phyloP scores from a whole-genome alignment of 2,888 invertebrate genomes.

The Palloptera scutellata region DNA sequence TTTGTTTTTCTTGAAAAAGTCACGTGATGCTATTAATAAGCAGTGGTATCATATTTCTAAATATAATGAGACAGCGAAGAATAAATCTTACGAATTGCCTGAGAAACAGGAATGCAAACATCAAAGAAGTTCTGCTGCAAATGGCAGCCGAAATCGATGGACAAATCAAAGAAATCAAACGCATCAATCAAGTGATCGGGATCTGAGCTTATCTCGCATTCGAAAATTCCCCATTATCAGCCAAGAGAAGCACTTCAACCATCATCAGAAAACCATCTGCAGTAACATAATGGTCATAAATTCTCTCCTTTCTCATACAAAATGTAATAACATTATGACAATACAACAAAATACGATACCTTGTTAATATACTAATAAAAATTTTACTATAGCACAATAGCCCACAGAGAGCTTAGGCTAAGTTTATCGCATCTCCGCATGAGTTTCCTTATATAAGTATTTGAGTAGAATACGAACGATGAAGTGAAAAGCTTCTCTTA shows the following conservation, averaged over 20 bases:
- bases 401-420: too few species aligned
- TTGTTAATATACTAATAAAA: too few species aligned
- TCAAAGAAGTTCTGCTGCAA: conserved; percentile 73
- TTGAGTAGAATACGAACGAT: too few species aligned
- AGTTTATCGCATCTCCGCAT: too few species aligned
- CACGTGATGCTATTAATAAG: conserved; percentile 69
- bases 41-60: conserved; percentile 66
- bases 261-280: conserved; percentile 2
- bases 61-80: conserved; percentile 49
- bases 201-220: conserved; percentile 37
- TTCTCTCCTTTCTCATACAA: too few species aligned
- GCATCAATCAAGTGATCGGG: conserved; percentile 71
- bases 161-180: conserved; percentile 73
- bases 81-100: conserved; percentile 70
- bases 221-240: conserved; percentile 17
- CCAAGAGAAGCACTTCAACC: conserved; percentile 18
- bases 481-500: too few species aligned
- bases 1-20: conserved; percentile 70
- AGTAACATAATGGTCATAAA: conserved; percentile 18
- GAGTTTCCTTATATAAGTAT: too few species aligned
- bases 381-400: too few species aligned
- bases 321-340: too few species aligned
- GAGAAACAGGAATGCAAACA: conserved; percentile 74
- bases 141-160: conserved; percentile 67
- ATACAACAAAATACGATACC: too few species aligned